Conservation (phyloP, 2,113 vertebrate genomes). For the Sialia sialis region DNA sequence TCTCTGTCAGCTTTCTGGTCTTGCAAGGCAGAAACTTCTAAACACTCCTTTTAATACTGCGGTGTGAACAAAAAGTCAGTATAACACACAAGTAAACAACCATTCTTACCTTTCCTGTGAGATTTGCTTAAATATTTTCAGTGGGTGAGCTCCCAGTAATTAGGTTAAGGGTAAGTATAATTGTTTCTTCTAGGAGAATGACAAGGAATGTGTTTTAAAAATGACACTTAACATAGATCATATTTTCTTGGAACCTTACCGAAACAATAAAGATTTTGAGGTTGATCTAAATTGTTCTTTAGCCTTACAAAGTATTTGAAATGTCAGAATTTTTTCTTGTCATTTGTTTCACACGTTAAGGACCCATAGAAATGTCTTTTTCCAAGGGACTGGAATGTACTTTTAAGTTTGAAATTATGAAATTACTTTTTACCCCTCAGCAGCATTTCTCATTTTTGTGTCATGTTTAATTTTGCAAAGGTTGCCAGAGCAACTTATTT, state of each 20-base stretch:
- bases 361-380: neutral
- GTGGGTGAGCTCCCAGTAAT: neutral
- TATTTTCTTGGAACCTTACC: neutral
- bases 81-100: neutral
- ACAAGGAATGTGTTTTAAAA: neutral
- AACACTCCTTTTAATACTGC: neutral
- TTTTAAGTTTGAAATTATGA: neutral
- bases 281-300: neutral
- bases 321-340: neutral
- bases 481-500: neutral
- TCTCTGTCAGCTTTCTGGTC: neutral
- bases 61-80: neutral
- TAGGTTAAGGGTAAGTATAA: neutral
- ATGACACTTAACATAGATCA: neutral
- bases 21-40: neutral
- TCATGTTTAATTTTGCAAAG: neutral
- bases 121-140: neutral
- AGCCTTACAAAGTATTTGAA: neutral
- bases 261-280: neutral
- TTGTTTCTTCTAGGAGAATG: neutral
- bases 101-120: neutral
- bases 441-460: neutral
- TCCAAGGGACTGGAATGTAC: neutral
- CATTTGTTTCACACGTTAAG: neutral
- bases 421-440: neutral